Evolutionary conservation across 2,888 invertebrate genomes (phyloP), one percentile per base, ranked within the genome.

Genomic region (Sussaba pulchella): DNA sequence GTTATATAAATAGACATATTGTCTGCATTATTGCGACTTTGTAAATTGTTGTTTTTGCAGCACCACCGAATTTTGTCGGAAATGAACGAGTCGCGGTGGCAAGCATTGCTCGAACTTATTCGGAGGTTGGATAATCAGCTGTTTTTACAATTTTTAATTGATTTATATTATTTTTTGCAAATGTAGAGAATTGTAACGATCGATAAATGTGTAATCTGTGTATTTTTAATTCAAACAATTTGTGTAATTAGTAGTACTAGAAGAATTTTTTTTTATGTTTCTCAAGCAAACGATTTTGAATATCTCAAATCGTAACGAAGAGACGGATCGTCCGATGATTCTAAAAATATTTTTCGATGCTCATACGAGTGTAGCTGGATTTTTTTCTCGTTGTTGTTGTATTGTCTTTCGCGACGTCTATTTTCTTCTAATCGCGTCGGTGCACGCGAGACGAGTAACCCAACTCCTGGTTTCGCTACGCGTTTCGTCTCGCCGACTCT

Each of bases 1-100:
- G 36, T 79, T 79, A 67, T 54, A 74, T 70, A 74, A 74, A 70
- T 47, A 79, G 72, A 63, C 31, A 19, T 41, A 19, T 59, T 24
- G 24, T 47, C 31, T 31, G 64, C 36, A 39, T 26, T 24, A 54
- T 14, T 26, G 31, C 31, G 43, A 67, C 52, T 43, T 76, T 17
- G 57, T 47, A 71, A 21, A 36, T 59, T 39, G 12, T 50, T 21
- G 0, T 57, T 17, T 57, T 6, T n/a, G n/a, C n/a, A n/a, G n/a
- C n/a, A n/a, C n/a, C n/a, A n/a, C n/a, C n/a, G n/a, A n/a, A n/a
- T n/a, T n/a, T n/a, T n/a, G n/a, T n/a, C n/a, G n/a, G n/a, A n/a
- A n/a, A n/a, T n/a, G n/a, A n/a, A n/a, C n/a, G n/a, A n/a, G n/a
- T n/a, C n/a, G n/a, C n/a, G n/a, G n/a, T n/a, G n/a, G n/a, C n/a